Base-by-base conservation (phyloP, 1,140 invertebrate genomes). In the Wiebesia pumilae region DNA sequence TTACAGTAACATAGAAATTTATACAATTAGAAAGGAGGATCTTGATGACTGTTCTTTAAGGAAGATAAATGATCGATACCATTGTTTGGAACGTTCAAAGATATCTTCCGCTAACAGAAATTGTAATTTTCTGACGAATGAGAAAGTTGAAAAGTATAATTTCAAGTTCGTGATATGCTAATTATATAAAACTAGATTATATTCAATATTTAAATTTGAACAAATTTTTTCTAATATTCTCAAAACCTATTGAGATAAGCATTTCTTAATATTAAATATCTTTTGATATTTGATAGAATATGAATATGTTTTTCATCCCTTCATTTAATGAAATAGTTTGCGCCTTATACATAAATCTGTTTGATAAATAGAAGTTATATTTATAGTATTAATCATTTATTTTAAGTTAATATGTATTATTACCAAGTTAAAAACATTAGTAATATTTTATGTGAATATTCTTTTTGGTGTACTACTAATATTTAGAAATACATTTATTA, bases 131-230 rank as follows among this genome's bases (percentile, higher is more conserved):
- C 24, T 27, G 71, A 73, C 14, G 35, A 19, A 73, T 40, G 71
- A 40, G 35, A 73, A 73, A 73, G 71, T 73, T 73, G 19, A 73
- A 73, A 40, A 40, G 71, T 73, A 43, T 73, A 40, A 40, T 73
- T 73, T 73, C 24, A 73, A 40, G 38, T 73, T 73, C 35, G 12
- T 71, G 1, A 10, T 71, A 71, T 71, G 24, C 30, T 71, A 71
- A 71, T 71, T 33, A 19, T 38, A 71, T 14, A 16, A 33, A 71
- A 38, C 7, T 35, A 71, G 16, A 71, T 71, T 35, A 35, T 71
- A 71, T 12, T 38, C 3, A 35, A 30, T 71, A 6, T 38, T 30
- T 35, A 38, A 16, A 71, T 71, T 71, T 71, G 3, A 35, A 71
- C 35, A 38, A 1, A 33, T 38, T 71, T 71, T 71, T 71, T 71